Percentiles rank a stretch among this genome's conserved stretches.
Conservation (phyloP, 2,113 vertebrate genomes). For the Paraplagusia blochii region DNA sequence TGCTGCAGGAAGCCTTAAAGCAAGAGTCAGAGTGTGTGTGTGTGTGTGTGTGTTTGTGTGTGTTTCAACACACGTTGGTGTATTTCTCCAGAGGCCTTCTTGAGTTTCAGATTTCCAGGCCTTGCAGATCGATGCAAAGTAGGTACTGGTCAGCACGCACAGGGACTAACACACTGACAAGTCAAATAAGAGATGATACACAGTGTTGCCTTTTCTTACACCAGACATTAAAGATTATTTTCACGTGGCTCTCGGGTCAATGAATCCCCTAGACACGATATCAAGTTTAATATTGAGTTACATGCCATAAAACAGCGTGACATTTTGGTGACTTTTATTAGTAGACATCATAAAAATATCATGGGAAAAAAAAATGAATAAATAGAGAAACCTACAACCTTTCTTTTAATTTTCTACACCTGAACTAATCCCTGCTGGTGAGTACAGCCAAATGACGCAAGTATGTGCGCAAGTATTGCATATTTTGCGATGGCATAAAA, state of each 20-base stretch:
- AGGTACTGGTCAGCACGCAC: slow-evolving; percentile 47
- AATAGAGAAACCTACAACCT: no score
- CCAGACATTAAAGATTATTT: slow-evolving; percentile 9
- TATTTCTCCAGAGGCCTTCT: slow-evolving; percentile 49
- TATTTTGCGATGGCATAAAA: no score
- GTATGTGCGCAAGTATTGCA: no score
- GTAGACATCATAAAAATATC: background rate
- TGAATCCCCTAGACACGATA: background rate
- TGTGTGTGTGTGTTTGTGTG: slow-evolving; percentile 35
- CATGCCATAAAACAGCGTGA: background rate
- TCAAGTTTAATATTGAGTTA: slow-evolving; percentile 1
- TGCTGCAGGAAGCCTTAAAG: slow-evolving; percentile 45
- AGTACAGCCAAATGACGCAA: no score
- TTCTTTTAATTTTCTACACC: no score
- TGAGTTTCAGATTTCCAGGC: slow-evolving; percentile 64
- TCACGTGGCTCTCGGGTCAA: background rate
- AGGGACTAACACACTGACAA: slow-evolving; percentile 32
- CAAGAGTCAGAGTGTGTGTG: slow-evolving; percentile 17
- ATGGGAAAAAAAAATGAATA: no score
- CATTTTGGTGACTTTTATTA: background rate
- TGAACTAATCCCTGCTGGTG: no score
- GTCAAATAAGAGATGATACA: slow-evolving; percentile 44
- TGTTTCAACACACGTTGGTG: slow-evolving; percentile 39
- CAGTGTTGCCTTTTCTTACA: slow-evolving; percentile 29
- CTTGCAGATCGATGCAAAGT: slow-evolving; percentile 63